Conservation (phyloP, 2,888 invertebrate genomes). For the Patella ulyssiponensis region DNA sequence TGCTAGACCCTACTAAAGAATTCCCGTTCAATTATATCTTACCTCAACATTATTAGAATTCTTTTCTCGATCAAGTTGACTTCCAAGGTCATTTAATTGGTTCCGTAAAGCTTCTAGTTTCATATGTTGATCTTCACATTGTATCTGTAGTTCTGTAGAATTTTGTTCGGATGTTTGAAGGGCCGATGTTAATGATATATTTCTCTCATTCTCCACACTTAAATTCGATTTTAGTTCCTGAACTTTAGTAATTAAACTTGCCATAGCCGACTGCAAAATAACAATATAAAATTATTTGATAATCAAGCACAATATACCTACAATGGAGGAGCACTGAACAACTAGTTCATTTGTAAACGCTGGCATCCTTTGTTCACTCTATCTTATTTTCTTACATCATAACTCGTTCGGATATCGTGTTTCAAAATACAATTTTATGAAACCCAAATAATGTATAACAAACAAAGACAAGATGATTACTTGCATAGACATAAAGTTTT, state of each 20-base stretch:
- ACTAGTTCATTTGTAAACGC: too few species aligned
- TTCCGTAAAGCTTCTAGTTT: not conserved
- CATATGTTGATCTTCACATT: not conserved
- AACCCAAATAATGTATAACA: too few species aligned
- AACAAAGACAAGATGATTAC: too few species aligned
- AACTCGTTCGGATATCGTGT: too few species aligned
- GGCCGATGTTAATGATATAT: slow-evolving; percentile 1
- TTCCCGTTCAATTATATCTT: not conserved
- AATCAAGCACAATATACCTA: too few species aligned
- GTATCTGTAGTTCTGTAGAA: not conserved
- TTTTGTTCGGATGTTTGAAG: not conserved
- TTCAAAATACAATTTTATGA: too few species aligned
- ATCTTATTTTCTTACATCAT: too few species aligned
- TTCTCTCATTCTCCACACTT: slow-evolving; percentile 11
- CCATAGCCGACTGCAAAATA: slow-evolving; percentile 13
- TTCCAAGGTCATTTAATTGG: slow-evolving; percentile 7
- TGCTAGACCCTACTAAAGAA: too few species aligned
- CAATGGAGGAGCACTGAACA: too few species aligned
- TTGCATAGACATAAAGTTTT: too few species aligned
- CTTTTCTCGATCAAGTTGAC: slow-evolving; percentile 3
- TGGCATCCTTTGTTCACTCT: too few species aligned
- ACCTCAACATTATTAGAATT: slow-evolving; percentile 13
- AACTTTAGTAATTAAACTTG: slow-evolving; percentile 13
- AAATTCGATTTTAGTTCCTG: slow-evolving; percentile 15
- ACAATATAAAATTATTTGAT: not conserved